These are phyloP conservation scores for Aegithalos caudatus DNA, from an alignment of 2,113 vertebrate species.

Conservation along the genomic window DNA sequence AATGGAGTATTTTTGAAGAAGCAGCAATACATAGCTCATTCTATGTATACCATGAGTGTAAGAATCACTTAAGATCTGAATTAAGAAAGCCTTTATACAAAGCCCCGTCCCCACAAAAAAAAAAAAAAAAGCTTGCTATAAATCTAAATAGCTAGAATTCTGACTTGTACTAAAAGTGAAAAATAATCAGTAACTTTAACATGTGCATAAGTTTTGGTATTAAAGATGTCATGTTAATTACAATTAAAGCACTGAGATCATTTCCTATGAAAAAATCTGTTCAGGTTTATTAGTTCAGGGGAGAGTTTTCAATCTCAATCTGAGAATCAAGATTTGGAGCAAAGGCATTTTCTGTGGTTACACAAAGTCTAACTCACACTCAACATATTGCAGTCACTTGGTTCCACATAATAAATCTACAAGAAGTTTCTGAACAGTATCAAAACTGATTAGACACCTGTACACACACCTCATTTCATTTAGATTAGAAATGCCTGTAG, in stretches of 20 bases:
- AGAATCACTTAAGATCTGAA: not conserved
- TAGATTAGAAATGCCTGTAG: not conserved
- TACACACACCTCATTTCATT: not conserved
- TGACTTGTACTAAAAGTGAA: not conserved
- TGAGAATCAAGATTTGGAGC: not conserved
- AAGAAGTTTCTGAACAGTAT: not conserved
- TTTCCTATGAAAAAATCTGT: not conserved
- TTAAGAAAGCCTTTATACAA: not conserved
- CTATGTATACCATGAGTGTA: not conserved
- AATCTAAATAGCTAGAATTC: not conserved
- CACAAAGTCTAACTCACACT: not conserved
- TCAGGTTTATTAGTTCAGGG: not conserved
- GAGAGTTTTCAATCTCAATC: not conserved
- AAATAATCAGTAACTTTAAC: not conserved
- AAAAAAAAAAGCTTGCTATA: not conserved
- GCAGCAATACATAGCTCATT: not conserved
- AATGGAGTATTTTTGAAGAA: not conserved
- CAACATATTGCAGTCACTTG: constrained; percentile 2
- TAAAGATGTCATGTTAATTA: not conserved
- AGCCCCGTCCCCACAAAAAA: not conserved
- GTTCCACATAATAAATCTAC: not conserved
- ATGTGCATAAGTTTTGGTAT: not conserved
- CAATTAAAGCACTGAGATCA: not conserved
- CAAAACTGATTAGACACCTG: constrained; percentile 16
- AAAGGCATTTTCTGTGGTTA: not conserved